Conservation (phyloP, 2,113 vertebrate genomes). For the Coreoperca whiteheadi region DNA sequence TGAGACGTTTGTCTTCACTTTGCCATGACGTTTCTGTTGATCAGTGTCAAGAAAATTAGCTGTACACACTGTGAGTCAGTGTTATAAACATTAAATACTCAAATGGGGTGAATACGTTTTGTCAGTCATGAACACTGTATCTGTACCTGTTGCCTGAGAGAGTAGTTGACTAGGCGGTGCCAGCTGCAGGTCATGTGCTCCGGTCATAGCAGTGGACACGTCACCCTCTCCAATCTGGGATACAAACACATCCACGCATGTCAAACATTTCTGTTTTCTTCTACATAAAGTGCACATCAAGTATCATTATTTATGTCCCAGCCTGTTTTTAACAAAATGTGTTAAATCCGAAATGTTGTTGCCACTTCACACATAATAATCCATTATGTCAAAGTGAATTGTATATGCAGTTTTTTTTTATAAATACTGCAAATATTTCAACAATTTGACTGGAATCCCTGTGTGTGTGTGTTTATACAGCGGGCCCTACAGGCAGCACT, state of each 20-base stretch:
- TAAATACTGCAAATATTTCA: neutral
- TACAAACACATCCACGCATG: slow-evolving; percentile 65
- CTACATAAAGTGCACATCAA: neutral
- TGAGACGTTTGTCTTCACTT: neutral
- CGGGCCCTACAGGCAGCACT: neutral
- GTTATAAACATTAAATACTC: neutral
- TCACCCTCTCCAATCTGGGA: slow-evolving; percentile 91
- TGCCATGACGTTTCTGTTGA: neutral
- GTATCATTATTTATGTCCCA: neutral
- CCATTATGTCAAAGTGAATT: neutral
- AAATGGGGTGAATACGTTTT: neutral
- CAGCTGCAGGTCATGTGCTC: slow-evolving; percentile 90
- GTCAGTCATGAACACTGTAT: neutral
- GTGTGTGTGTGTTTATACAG: neutral
- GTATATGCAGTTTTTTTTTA: neutral
- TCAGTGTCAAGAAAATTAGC: neutral
- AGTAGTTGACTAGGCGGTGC: slow-evolving; percentile 86
- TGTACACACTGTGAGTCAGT: neutral
- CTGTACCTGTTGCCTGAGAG: slow-evolving; percentile 89
- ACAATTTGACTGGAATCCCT: neutral
- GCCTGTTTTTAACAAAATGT: neutral
- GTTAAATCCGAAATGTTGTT: neutral
- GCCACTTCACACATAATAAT: neutral
- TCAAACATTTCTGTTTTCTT: slow-evolving; percentile 10
- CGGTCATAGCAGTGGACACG: slow-evolving; percentile 82